Evolutionary conservation across 2,113 vertebrate genomes (phyloP).

Genomic region (Ardeotis arabs): DNA sequence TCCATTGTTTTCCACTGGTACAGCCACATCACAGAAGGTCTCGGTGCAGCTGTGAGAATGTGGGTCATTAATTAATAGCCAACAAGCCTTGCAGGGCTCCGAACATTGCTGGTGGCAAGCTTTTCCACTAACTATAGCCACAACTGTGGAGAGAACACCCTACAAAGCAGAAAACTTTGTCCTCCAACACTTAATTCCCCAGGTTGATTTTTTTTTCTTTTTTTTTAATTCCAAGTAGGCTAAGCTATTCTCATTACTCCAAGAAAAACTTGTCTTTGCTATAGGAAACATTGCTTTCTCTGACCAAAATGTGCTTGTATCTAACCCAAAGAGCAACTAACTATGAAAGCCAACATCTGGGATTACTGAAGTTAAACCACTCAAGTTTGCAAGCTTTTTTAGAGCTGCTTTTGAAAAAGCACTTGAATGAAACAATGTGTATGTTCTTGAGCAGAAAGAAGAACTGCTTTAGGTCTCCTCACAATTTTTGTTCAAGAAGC

Average conservation of each 20-base stretch:
- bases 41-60: not conserved
- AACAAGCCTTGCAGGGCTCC: not conserved
- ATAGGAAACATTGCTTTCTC: not conserved
- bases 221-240: not conserved
- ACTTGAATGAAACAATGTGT: not conserved
- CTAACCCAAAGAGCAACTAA: not conserved
- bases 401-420: conserved; percentile 5
- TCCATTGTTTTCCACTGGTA: conserved; percentile 17
- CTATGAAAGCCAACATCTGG: conserved; percentile 9
- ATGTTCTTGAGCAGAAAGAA: not conserved
- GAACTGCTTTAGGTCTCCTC: not conserved
- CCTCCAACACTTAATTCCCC: not conserved
- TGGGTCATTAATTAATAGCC: conserved; percentile 8
- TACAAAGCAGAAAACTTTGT: not conserved
- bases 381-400: not conserved
- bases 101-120: not conserved
- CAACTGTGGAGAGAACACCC: not conserved
- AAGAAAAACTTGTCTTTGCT: not conserved
- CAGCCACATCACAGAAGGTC: conserved; percentile 1
- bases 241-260: not conserved
- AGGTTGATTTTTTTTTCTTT: not conserved
- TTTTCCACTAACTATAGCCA: not conserved
- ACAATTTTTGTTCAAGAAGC: not conserved
- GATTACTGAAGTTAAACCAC: not conserved
- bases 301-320: not conserved